Conservation (phyloP, 92 coral and sea anemone genomes). For the Micromussa lordhowensis region DNA sequence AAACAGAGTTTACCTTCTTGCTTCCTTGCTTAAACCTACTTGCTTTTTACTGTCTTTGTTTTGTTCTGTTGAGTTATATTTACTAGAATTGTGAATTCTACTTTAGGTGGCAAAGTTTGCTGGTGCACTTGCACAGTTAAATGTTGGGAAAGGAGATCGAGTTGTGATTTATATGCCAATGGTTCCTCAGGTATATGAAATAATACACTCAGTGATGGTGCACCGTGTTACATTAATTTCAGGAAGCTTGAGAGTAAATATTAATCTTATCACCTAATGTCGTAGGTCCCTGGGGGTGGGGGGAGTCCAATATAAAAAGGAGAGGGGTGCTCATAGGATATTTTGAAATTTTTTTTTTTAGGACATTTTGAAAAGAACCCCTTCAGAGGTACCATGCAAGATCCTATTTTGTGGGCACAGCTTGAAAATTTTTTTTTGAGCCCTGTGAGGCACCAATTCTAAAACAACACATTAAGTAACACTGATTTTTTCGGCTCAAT, state of each 20-base stretch:
- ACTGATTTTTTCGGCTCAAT: too few relatives aligned
- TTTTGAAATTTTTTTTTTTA: too few relatives aligned
- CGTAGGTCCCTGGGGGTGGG: neutral
- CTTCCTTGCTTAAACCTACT: too few relatives aligned
- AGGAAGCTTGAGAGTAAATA: neutral
- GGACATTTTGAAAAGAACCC: too few relatives aligned
- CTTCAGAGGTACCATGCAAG: too few relatives aligned
- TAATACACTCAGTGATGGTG: neutral
- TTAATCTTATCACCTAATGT: neutral
- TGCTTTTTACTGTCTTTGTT: neutral
- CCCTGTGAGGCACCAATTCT: too few relatives aligned
- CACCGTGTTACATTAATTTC: neutral
- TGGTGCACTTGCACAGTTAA: slow-evolving; percentile 81
- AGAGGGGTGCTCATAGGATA: too few relatives aligned
- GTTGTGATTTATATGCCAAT: slow-evolving; percentile 98
- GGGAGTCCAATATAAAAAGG: too few relatives aligned
- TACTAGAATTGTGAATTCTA: neutral
- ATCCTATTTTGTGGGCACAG: too few relatives aligned
- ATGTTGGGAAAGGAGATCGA: slow-evolving; percentile 93
- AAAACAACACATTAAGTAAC: too few relatives aligned
- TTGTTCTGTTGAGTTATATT: neutral
- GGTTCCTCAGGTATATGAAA: slow-evolving; percentile 84
- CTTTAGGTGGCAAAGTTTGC: slow-evolving; percentile 92
- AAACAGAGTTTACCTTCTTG: too few relatives aligned
- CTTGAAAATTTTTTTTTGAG: too few relatives aligned